Evolutionary conservation across 2,888 invertebrate genomes (phyloP), one percentile per base, ranked within the genome.

Genomic region (Chymomyza caudatula): DNA sequence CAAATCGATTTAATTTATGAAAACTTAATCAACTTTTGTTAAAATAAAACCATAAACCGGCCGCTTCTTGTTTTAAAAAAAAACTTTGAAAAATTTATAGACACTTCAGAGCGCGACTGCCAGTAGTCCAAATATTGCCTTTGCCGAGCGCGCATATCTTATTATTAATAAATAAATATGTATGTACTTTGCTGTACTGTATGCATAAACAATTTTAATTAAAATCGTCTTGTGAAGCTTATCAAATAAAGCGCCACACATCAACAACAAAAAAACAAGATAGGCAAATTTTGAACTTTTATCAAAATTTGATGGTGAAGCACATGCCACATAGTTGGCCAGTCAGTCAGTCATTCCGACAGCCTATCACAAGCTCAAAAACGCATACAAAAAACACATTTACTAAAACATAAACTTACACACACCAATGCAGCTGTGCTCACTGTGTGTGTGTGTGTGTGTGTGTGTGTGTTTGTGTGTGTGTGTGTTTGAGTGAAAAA

Each of bases 1-100:
- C 69, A 74, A 86, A 82, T 86, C 82, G 81, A 86, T 82, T 78
- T 68, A 74, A 68, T 71, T 71, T 76, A 72, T 63, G 66, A 70
- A 20, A 51, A 51, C 20, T 13, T 20, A 51, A 51, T 51, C 51
- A 51, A 51, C 19, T 47, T 47, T 15, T 17, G 15, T 17, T 47
- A 3, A 51, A 69, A 65, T 60, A 52, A 60, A 65, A 54, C 47
- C 56, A 60, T 56, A 69, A 70, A 70, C 60, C 71, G 57, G 59
- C 51, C 59, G 43, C 43, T 52, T 63, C 29, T 20, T 20, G 51
- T 17, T 20, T 20, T 20, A 51, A 20, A 8, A 47, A 51, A 63
- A 68, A 76, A 77, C n/a, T n/a, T n/a, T 76, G 60, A 68, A 65
- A 63, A 60, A 58, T 44, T 25, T 13, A 55, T 23, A 1, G 60